Percentiles rank a stretch among this genome's conserved stretches.
These are phyloP conservation scores for Masnerella sp. DNA, from an alignment of 2,888 invertebrate species.

Conservation along the genomic window DNA sequence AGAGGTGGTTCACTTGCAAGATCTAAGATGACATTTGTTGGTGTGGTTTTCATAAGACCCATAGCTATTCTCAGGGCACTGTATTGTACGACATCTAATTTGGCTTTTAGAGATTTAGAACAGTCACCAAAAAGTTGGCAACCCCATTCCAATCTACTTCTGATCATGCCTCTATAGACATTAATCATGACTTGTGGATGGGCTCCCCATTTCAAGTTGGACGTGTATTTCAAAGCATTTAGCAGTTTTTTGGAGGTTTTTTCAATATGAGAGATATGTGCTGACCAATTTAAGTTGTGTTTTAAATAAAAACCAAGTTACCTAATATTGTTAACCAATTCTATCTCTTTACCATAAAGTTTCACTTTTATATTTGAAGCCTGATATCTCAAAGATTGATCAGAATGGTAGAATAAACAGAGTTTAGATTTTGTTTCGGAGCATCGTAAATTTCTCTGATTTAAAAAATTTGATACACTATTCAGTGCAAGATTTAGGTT, in stretches of 20 bases:
- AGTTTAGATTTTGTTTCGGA: background rate
- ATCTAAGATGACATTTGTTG: background rate
- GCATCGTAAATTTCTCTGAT: background rate
- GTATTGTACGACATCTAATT: background rate
- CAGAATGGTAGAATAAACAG: background rate
- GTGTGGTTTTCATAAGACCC: background rate
- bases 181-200: background rate
- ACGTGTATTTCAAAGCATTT: background rate
- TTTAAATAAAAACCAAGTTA: background rate
- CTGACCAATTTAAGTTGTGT: background rate
- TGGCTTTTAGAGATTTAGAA: background rate
- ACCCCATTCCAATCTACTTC: slow-evolving; percentile 5
- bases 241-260: background rate
- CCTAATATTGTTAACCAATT: background rate
- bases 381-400: background rate
- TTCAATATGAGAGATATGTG: background rate
- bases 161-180: background rate
- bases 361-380: slow-evolving; percentile 1
- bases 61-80: background rate
- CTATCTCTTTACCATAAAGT: background rate
- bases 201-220: background rate
- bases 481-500: background rate
- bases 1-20: background rate
- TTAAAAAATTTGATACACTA: background rate
- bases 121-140: background rate